Evolutionary conservation across 2,113 vertebrate genomes (phyloP).

Genomic region (Protomyctophum bolini): DNA sequence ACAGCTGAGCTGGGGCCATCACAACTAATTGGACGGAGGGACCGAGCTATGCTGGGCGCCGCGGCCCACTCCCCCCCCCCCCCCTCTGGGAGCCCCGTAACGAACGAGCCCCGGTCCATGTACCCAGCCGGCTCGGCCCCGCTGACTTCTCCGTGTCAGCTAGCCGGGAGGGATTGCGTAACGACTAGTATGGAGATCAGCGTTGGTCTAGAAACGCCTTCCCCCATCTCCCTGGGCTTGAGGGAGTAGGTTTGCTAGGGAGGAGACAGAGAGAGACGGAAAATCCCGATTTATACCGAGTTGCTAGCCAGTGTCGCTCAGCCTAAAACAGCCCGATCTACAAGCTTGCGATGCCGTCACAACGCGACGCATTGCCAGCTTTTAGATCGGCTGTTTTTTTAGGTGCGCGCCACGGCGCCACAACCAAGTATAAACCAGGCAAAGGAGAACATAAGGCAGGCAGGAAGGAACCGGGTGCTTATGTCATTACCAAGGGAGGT

Average conservation of each 20-base stretch:
- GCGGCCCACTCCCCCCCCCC: constrained; percentile 45
- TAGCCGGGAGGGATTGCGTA: constrained; percentile 39
- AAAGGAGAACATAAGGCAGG: constrained; percentile 21
- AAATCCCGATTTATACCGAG: background rate
- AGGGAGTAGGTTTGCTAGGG: constrained; percentile 26
- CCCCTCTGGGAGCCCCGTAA: constrained; percentile 25
- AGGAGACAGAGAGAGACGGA: background rate
- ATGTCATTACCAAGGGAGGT: constrained; percentile 75
- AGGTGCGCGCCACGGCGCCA: too few species aligned
- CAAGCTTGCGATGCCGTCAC: too few species aligned
- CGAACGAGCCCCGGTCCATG: too few species aligned
- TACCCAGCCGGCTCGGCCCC: constrained; percentile 6
- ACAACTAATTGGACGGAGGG: constrained; percentile 57
- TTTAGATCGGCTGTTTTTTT: too few species aligned
- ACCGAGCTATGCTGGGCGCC: constrained; percentile 35
- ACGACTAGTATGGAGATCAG: constrained; percentile 51
- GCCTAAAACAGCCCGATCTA: too few species aligned
- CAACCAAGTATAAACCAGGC: background rate
- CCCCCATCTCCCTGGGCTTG: constrained; percentile 51
- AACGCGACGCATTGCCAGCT: too few species aligned
- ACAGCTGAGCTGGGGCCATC: constrained; percentile 59
- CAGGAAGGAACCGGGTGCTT: constrained; percentile 77
- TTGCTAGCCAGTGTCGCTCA: too few species aligned
- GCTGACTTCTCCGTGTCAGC: constrained; percentile 25
- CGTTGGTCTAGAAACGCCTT: constrained; percentile 28